Conservation (phyloP, 2,113 vertebrate species). For the Hirundichthys speculiger region DNA sequence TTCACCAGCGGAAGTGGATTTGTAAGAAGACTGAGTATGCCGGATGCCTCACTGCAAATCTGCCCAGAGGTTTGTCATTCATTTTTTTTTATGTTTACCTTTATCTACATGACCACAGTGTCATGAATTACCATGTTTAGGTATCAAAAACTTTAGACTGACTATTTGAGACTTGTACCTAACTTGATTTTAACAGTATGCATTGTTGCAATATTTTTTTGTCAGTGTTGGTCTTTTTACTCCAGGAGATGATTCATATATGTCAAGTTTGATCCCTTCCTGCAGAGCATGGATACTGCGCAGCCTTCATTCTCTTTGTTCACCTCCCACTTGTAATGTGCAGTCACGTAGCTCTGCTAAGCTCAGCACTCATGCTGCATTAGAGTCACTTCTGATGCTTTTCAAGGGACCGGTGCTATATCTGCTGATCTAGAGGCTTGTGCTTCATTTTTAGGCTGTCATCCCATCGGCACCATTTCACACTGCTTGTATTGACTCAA, state of each 20-base stretch:
- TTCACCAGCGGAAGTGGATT: constrained; percentile 92
- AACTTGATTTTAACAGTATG: neutral
- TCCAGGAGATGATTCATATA: neutral
- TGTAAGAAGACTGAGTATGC: constrained; percentile 91
- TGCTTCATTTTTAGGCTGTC: constrained; percentile 59
- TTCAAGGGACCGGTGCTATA: constrained; percentile 57
- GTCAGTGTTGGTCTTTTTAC: neutral
- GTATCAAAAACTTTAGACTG: constrained; percentile 1
- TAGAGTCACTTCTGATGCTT: constrained; percentile 69
- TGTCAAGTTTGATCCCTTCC: constrained; percentile 22
- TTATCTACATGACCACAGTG: neutral
- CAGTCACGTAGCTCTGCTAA: constrained; percentile 31
- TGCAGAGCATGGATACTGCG: constrained; percentile 12
- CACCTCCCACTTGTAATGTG: constrained; percentile 39
- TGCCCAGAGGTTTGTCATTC: constrained; percentile 75
- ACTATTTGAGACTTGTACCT: neutral
- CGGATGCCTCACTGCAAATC: constrained; percentile 82
- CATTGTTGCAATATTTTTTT: neutral
- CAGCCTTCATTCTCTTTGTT: constrained; percentile 42
- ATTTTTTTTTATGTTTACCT: constrained; percentile 32
- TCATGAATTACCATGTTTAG: constrained; percentile 16
- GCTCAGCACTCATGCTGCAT: constrained; percentile 69
- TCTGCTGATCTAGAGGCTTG: constrained; percentile 75
- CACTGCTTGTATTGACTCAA: constrained; percentile 38
- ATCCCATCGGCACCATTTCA: constrained; percentile 55